Conservation (phyloP, 2,888 invertebrate species). For the Athalia circularis region DNA sequence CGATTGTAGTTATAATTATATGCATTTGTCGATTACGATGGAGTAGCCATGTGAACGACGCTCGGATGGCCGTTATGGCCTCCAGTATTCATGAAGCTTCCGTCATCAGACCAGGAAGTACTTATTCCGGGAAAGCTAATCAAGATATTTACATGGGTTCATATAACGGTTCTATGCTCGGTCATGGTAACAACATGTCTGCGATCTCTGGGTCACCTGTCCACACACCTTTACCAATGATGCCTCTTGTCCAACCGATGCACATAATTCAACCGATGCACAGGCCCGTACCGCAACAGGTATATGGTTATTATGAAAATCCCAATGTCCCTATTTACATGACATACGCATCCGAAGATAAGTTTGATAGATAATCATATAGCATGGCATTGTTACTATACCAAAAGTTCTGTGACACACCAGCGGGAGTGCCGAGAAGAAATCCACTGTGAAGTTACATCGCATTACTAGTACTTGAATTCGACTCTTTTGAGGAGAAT, state of each 20-base stretch:
- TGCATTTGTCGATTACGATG: conserved; percentile 88
- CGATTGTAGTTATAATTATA: conserved; percentile 90
- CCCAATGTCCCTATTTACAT: conserved; percentile 67
- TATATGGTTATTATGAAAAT: conserved; percentile 69
- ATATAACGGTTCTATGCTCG: conserved; percentile 66
- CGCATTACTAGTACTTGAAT: too few species aligned
- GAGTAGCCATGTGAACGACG: conserved; percentile 74
- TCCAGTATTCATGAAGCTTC: conserved; percentile 70
- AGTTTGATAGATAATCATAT: conserved; percentile 66
- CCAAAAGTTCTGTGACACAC: neutral
- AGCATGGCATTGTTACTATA: neutral
- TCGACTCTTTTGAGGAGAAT: neutral
- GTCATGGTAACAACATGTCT: conserved; percentile 59
- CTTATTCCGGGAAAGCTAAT: conserved; percentile 67
- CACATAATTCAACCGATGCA: conserved; percentile 65
- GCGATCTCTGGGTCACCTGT: conserved; percentile 51
- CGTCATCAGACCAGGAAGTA: conserved; percentile 68
- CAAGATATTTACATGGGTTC: conserved; percentile 68
- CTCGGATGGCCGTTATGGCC: conserved; percentile 66
- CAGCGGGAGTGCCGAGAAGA: too few species aligned
- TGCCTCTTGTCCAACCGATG: conserved; percentile 69
- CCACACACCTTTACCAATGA: conserved; percentile 67
- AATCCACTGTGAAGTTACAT: too few species aligned
- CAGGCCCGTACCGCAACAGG: conserved; percentile 62
- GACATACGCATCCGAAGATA: conserved; percentile 66